A percentile compares a stretch with the other conserved stretches of the same genome.
Evolutionary conservation across 2,888 invertebrate genomes (phyloP).

Genomic region (Brachynemurus nebulosus): DNA sequence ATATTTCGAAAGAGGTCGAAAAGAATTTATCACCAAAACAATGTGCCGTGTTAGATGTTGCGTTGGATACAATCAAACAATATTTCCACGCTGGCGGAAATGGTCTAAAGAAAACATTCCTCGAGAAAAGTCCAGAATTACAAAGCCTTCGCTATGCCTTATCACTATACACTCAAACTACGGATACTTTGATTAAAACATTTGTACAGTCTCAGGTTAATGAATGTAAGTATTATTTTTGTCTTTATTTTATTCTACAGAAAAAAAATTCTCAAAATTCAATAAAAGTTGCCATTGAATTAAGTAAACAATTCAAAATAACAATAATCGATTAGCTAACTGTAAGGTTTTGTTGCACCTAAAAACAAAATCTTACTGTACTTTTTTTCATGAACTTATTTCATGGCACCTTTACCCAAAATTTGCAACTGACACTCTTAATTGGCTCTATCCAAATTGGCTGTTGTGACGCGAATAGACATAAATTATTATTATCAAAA

Average conservation of each 20-base stretch:
- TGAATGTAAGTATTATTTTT: conserved; percentile 57
- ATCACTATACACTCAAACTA: conserved; percentile 97
- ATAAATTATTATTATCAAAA: too few species aligned
- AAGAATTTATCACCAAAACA: conserved; percentile 95
- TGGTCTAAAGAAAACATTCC: conserved; percentile 93
- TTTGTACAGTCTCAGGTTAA: conserved; percentile 94
- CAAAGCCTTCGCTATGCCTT: conserved; percentile 95
- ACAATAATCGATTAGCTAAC: not conserved
- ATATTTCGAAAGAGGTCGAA: conserved; percentile 70
- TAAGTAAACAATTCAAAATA: not conserved
- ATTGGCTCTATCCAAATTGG: too few species aligned
- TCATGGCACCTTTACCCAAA: too few species aligned
- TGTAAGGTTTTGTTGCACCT: too few species aligned
- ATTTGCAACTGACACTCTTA: too few species aligned
- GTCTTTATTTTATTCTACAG: too few species aligned
- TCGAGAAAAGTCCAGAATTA: conserved; percentile 93
- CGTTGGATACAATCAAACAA: conserved; percentile 93
- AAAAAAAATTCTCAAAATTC: too few species aligned
- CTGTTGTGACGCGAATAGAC: too few species aligned
- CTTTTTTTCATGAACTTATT: too few species aligned
- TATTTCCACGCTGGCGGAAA: conserved; percentile 99
- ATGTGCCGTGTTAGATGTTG: conserved; percentile 93
- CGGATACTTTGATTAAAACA: conserved; percentile 96
- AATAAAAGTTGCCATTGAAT: too few species aligned
- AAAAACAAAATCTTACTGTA: too few species aligned